These are phyloP conservation scores for Diplogasteroides magnus DNA, from an alignment of 1,140 invertebrate species.

Conservation along the genomic window DNA sequence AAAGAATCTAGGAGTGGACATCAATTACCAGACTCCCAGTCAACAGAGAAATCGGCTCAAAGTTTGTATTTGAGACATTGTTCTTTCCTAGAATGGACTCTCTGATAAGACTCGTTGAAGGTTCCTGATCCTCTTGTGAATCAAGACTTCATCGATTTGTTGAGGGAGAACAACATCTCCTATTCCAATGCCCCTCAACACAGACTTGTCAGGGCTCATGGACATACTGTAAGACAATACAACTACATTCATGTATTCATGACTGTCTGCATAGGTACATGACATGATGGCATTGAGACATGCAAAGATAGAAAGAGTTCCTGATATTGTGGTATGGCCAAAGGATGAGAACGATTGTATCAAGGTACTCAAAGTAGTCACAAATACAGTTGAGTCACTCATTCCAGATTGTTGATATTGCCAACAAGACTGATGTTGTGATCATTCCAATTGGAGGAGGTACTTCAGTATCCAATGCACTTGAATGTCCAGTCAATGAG, in stretches of 20 bases:
- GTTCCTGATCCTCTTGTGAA: constrained; percentile 57
- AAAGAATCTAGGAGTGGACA: constrained; percentile 68
- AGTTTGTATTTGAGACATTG: constrained; percentile 9
- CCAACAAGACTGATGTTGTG: constrained; percentile 71
- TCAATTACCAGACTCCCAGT: constrained; percentile 58
- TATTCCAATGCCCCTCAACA: constrained; percentile 75
- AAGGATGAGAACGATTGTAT: constrained; percentile 39
- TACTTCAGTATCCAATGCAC: constrained; percentile 84
- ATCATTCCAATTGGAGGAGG: constrained; percentile 91
- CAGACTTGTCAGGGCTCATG: constrained; percentile 82
- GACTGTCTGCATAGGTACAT: constrained; percentile 62
- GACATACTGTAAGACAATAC: constrained; percentile 68
- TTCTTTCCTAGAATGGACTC: not conserved
- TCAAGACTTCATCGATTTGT: constrained; percentile 64
- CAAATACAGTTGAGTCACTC: constrained; percentile 67
- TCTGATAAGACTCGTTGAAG: constrained; percentile 17
- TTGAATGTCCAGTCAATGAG: constrained; percentile 78
- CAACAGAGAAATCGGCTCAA: constrained; percentile 46
- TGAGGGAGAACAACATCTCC: constrained; percentile 65
- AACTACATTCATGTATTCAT: not conserved
- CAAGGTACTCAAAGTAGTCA: constrained; percentile 14
- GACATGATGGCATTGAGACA: constrained; percentile 75
- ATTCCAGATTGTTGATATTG: constrained; percentile 72
- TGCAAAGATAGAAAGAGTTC: constrained; percentile 74
- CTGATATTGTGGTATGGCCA: constrained; percentile 89